These are phyloP conservation scores for Sinocyclocheilus rhinocerous DNA, from an alignment of 2,113 vertebrate genomes.

Conservation along the genomic window DNA sequence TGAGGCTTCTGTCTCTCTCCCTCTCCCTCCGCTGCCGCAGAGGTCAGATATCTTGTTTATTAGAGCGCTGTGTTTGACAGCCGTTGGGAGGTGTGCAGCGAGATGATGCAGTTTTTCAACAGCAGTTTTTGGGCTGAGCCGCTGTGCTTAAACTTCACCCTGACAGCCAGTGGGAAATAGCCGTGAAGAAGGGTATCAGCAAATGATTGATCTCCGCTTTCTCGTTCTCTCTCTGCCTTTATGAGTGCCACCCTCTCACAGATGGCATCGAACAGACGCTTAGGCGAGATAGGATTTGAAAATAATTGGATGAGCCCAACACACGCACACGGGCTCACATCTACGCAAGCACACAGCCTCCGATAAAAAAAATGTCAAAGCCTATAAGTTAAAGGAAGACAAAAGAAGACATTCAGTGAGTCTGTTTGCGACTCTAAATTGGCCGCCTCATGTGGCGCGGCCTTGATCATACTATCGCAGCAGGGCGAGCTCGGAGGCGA, in stretches of 20 bases:
- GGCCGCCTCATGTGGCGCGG: slow-evolving; percentile 67
- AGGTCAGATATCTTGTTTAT: slow-evolving; percentile 50
- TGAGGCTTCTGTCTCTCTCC: slow-evolving; percentile 38
- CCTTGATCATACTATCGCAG: slow-evolving; percentile 71
- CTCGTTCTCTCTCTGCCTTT: slow-evolving; percentile 48
- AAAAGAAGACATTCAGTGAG: slow-evolving; percentile 63
- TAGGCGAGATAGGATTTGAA: slow-evolving; percentile 67
- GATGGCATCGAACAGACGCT: slow-evolving; percentile 74
- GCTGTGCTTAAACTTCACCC: slow-evolving; percentile 7
- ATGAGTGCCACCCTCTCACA: slow-evolving; percentile 67
- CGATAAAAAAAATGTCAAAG: slow-evolving; percentile 18
- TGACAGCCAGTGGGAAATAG: slow-evolving; percentile 3
- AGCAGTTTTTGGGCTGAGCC: slow-evolving; percentile 19
- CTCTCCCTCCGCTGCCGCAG: slow-evolving; percentile 45
- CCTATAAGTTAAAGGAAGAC: neutral
- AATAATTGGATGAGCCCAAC: slow-evolving; percentile 72
- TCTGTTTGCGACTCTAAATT: slow-evolving; percentile 68
- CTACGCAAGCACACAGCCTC: neutral
- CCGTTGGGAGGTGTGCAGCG: neutral
- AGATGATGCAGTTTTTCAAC: slow-evolving; percentile 32
- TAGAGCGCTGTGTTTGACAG: slow-evolving; percentile 2
- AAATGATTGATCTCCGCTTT: slow-evolving; percentile 54
- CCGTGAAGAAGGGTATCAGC: slow-evolving; percentile 13
- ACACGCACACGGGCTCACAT: slow-evolving; percentile 20
- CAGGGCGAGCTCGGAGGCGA: slow-evolving; percentile 31